These are phyloP conservation scores for Sinhomidia bicolor DNA, from an alignment of 2,888 invertebrate genomes.

Conservation along the genomic window DNA sequence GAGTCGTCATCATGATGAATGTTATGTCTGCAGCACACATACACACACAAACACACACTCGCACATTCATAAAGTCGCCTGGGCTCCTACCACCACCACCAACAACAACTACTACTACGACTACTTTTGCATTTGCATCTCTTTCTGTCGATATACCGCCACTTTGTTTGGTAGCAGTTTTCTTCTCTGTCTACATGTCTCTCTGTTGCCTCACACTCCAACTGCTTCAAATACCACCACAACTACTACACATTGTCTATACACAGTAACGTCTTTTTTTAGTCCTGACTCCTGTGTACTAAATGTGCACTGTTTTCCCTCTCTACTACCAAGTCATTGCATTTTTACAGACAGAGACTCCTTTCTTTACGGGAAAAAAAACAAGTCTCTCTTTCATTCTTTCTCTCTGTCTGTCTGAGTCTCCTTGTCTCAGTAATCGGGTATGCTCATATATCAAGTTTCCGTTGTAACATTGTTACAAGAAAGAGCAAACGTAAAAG, in stretches of 20 bases:
- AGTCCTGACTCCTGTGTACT: neutral
- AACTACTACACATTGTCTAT: no score
- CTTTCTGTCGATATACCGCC: no score
- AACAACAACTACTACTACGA: no score
- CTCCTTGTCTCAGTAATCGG: slow-evolving; percentile 9
- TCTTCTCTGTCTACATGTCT: neutral
- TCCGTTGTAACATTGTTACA: neutral
- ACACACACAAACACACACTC: neutral
- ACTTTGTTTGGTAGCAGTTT: no score
- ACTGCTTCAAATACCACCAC: neutral
- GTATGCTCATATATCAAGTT: slow-evolving; percentile 41
- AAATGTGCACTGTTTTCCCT: neutral
- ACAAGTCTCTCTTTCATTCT: neutral
- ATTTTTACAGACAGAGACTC: neutral
- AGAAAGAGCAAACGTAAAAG: neutral
- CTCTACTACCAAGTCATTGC: neutral
- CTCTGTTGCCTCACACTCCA: neutral
- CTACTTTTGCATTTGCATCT: no score
- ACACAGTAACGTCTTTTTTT: neutral
- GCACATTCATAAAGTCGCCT: no score
- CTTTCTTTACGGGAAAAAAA: slow-evolving; percentile 27
- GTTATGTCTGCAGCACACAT: slow-evolving; percentile 32
- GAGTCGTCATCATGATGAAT: slow-evolving; percentile 57
- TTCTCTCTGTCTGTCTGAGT: neutral
- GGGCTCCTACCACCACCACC: neutral